Evolutionary conservation across 2,113 vertebrate genomes (phyloP), one percentile per base, ranked within the genome.

Genomic region (Hipposideros armiger): DNA sequence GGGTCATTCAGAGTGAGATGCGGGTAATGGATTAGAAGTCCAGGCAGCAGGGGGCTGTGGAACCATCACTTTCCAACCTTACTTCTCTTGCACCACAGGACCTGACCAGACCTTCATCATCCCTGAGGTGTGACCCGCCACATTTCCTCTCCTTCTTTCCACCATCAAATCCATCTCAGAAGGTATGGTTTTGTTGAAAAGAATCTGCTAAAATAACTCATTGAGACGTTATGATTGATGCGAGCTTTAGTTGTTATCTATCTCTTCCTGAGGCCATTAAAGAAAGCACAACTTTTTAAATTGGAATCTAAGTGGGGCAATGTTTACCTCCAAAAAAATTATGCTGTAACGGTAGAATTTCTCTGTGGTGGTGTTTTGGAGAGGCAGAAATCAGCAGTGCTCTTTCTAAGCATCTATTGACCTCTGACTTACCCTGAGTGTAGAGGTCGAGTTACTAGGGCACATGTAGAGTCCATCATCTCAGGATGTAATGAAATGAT

Each of bases 21-120:
- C 11, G 45, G 17, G 4, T 2, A 0, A 17, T 3, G 26, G 1
- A 7, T 1, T 0, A 0, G 9, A 42, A 11, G 24, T 22, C 1
- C 50, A 8, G 3, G 83, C 40, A 4, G 11, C 28, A 4, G 1
- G 0, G 28, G 26, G 47, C 40, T 16, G 7, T 2, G 50, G 30
- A 32, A 7, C 17, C 0, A 1, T 19, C 30, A 4, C 10, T 54
- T 47, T 28, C 40, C 45, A 36, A 16, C 15, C 17, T 22, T 2
- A 15, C 36, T 47, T 70, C 67, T 78, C 9, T n/a, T 24, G 32
- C 4, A 16, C 16, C 9, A 3, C 40, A 36, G 45, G 3, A n/a
- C 4, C 26, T 2, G 1, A 20, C 11, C 64, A 70, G 52, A 32
- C 20, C 11, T n/a, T 10, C 14, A 0, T 0, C 16, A 4, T 62